Evolutionary conservation across 37 sponge, comb jelly and placozoan genomes (phyloP), one percentile per base, ranked within the genome.

Genomic region (Cliona cf. orientalis): DNA sequence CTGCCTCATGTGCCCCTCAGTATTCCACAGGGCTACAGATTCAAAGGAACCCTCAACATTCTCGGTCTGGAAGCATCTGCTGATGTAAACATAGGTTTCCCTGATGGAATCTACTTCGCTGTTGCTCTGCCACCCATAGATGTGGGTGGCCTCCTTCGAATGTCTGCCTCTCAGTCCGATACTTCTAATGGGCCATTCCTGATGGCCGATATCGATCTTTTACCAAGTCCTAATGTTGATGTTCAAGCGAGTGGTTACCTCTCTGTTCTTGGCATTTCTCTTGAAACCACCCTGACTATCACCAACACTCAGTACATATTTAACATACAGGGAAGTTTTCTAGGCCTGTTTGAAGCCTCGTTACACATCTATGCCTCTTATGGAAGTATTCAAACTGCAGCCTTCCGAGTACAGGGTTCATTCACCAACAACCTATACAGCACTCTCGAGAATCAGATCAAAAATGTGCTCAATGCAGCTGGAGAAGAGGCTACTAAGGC

Each of bases 1-100:
- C 62, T 82, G 3, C 73, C 72, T 42, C 31, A 39, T 31, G 33
- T 70, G 14, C 33, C 41, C 35, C n/a, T 82, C 23, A 59, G 49
- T 4, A 82, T 82, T 46, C 82, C 73, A 25, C 1, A 7, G 0
- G 82, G 82, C 1, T 72, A 72, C 37, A 42, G 46, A 33, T 72
- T 71, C 44, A 56, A 72, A 29, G 82, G 82, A 61, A 71, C 71
- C 0, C 25, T 72, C 46, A 82, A 72, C 46, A 82, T 82, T 28
- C 38, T 82, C 42, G 82, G 82, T 26, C 64, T 82, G 1, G 4
- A 1, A 23, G 56, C 56, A 17, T 32, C 19, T 34, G 59, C 39
- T 28, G 82, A 82, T 3, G 34, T 82, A 4, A n/a, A 23, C 35
- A 4, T 82, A 4, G 42, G 56, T 72, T 55, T 58, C 23, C 73